Base-by-base conservation (phyloP, 2,888 invertebrate genomes). In the Pristionchus exspectatus region DNA sequence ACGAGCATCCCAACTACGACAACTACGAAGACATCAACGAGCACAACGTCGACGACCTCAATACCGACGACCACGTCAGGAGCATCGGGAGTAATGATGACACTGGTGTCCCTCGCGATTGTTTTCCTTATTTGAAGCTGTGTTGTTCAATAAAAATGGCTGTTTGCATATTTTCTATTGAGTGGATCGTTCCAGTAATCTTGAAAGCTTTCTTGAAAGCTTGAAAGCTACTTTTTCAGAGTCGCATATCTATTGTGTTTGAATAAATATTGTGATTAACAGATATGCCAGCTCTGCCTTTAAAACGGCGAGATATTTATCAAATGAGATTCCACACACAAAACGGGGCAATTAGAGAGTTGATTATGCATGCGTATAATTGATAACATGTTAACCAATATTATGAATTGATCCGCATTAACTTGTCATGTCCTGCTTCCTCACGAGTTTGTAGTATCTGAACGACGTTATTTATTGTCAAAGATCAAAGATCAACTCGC, bases 381-480 rank as follows among this genome's bases (percentile, higher is more conserved):
- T 66, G 27, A n/a, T 24, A 9, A 14, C 7, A 12, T n/a, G 27
- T 10, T 27, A n/a, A 63, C 24, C 63, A 12, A 24, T 66, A 72
- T 72, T 72, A 33, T 33, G 16, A 27, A 30, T 72, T 16, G 18
- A 38, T 33, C 74, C 33, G 18, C 69, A 7, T 50, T 18, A 81
- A 12, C 54, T n/a, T 14, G 81, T 90, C 77, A 92, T 89, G 90
- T 93, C 93, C 89, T 93, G 93, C 89, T 92, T 92, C 84, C 92
- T 91, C 81, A 93, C 91, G 16, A 92, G 90, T 38, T 93, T 85
- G 77, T 92, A 92, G 88, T 93, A 93, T 89, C 91, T 91, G 74
- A 44, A 87, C 3, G 10, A 44, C 27, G 24, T 12, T 7, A 54
- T 21, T 56, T 24, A 74, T 5, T 12, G 21, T 87, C 38, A 54